Percentiles rank a stretch among this genome's conserved stretches.
These are phyloP conservation scores for Siderastrea siderea DNA, from an alignment of 92 coral and sea anemone genomes.

Conservation along the genomic window DNA sequence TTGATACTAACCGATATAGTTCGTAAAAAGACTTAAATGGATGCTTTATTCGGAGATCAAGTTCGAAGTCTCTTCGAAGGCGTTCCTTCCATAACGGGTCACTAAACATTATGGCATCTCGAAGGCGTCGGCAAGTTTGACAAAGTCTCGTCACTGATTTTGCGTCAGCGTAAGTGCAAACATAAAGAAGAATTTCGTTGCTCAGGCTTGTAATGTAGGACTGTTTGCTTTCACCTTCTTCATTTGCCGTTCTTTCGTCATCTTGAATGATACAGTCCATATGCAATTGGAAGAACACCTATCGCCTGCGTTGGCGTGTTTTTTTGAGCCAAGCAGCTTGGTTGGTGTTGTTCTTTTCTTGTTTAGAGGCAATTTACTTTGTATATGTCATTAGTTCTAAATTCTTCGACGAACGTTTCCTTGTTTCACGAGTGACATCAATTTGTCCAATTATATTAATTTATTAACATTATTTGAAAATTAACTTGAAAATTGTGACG, in stretches of 20 bases:
- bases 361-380: constrained; percentile 29
- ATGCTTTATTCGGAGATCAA: constrained; percentile 66
- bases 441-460: constrained; percentile 14
- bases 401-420: constrained; percentile 15
- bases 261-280: constrained; percentile 19
- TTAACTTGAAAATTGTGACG: constrained; percentile 1
- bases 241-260: not conserved
- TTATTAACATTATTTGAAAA: not conserved
- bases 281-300: not conserved
- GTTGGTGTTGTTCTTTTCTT: not conserved
- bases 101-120: constrained; percentile 65
- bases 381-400: constrained; percentile 35
- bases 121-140: constrained; percentile 85
- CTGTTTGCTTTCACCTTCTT: constrained; percentile 39
- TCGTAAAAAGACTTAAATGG: constrained; percentile 84
- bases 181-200: constrained; percentile 79
- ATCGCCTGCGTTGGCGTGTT: not conserved
- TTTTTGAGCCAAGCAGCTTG: not conserved
- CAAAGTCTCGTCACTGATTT: constrained; percentile 68
- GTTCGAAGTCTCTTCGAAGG: constrained; percentile 83
- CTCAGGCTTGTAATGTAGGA: constrained; percentile 74
- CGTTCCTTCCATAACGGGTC: constrained; percentile 89
- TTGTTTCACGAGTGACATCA: not conserved
- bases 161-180: constrained; percentile 76
- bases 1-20: constrained; percentile 80